These are phyloP conservation scores for Chloroceryle inda DNA, from an alignment of 2,797 vertebrate genomes.

Conservation along the genomic window DNA sequence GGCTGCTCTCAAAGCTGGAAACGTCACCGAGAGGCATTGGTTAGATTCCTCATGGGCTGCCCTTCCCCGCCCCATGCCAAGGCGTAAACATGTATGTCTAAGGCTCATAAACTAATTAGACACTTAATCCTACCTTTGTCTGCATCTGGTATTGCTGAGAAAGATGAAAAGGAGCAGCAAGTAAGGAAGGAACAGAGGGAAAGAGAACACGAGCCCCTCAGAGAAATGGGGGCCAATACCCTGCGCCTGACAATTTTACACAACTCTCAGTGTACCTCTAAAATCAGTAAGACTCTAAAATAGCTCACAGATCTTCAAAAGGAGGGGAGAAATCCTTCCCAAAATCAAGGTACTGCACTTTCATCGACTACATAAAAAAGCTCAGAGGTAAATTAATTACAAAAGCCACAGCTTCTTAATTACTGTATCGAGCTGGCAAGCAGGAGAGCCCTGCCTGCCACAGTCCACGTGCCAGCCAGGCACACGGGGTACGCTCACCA, in stretches of 20 bases:
- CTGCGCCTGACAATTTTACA: background rate
- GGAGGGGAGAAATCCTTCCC: background rate
- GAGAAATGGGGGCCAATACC: background rate
- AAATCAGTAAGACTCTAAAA: background rate
- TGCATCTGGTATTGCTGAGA: constrained; percentile 8
- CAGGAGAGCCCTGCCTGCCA: fast-evolving
- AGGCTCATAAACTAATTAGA: constrained; percentile 68
- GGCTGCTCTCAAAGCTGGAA: constrained; percentile 11
- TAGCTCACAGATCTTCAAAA: background rate
- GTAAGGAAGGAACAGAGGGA: background rate
- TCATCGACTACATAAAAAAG: background rate
- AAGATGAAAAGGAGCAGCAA: background rate
- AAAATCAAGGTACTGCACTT: background rate
- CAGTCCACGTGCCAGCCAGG: background rate
- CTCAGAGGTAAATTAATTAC: background rate
- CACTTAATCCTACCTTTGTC: constrained; percentile 62
- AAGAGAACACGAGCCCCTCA: background rate
- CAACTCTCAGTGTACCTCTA: background rate
- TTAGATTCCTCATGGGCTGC: background rate
- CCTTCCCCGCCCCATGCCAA: constrained; percentile 1
- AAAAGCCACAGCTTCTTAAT: background rate
- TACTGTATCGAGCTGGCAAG: fast-evolving
- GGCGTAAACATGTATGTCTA: constrained; percentile 28
- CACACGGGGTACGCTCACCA: fast-evolving
- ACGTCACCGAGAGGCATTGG: background rate